A percentile compares a stretch with the other conserved stretches of the same genome.
Conservation (phyloP, 2,888 invertebrate genomes). For the Hyposoter dolosus region DNA sequence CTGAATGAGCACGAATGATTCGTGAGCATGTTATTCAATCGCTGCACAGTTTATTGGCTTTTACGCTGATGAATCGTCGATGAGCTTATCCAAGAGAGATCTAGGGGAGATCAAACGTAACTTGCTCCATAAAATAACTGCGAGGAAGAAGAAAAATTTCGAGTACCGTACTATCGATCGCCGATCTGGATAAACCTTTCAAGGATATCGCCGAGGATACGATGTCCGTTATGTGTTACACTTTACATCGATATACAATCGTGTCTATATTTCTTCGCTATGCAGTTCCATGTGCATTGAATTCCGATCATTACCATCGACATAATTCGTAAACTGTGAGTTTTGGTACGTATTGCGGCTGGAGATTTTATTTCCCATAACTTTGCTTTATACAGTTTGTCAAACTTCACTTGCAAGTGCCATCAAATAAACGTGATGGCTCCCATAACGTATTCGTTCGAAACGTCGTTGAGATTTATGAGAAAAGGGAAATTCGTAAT, state of each 20-base stretch:
- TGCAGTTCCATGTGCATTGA: neutral
- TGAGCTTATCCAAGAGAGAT: neutral
- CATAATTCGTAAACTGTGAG: neutral
- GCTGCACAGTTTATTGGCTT: neutral
- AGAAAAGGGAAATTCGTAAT: neutral
- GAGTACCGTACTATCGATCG: conserved; percentile 30
- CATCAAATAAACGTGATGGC: neutral
- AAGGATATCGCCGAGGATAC: conserved; percentile 2
- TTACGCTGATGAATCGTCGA: neutral
- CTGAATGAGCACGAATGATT: neutral
- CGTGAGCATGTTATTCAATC: neutral
- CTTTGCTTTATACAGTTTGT: neutral
- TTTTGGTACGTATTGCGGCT: neutral
- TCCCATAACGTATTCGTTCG: neutral
- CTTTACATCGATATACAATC: conserved; percentile 10
- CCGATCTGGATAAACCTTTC: conserved; percentile 19
- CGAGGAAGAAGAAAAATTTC: conserved; percentile 25
- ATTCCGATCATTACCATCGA: neutral
- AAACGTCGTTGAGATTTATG: neutral
- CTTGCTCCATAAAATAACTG: neutral
- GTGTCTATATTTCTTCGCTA: neutral
- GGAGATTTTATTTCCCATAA: neutral
- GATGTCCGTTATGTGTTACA: conserved; percentile 22
- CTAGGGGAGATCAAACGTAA: neutral
- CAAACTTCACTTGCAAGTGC: neutral